Base-by-base conservation (phyloP, 2,888 invertebrate species). In the Trichopoda pennipes region DNA sequence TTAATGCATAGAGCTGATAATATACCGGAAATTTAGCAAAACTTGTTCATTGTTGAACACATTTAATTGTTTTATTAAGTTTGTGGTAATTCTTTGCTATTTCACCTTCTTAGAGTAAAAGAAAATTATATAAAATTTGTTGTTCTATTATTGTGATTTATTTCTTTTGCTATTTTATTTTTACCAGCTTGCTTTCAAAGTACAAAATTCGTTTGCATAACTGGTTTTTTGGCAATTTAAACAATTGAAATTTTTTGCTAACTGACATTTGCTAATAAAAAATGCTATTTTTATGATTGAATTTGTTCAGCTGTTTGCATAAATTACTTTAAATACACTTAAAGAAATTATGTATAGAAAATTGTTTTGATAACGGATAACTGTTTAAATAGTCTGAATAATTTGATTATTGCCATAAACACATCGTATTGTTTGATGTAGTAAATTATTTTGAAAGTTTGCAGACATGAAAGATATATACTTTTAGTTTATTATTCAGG, bases 161-260 rank as follows among this genome's bases (percentile, higher is more conserved):
- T 61, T 60, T 16, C 3, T 38, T 38, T 61, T 7, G 12, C 21
- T 42, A 17, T 42, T 72, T 23, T 17, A 14, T 49, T 66, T 23
- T 17, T 10, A 21, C 14, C 23, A 64, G 56, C 35, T 60, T 8
- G 21, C 8, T 19, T 58, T 21, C 23, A 19, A 73, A 61, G 42
- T 19, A 42, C 42, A 69, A 53, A 61, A 8, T 42, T 42, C 55
- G 55, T 76, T 78, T 72, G 70, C 72, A 78, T 70, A 72, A 78
- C 78, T 42, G 42, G 77, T 70, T 77, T 61, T 28, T 53, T 66
- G 38, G 72, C 51, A 64, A 66, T 72, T 72, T 49, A 6, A 56
- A 56, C 64, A 74, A 72, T 72, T 64, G 70, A 64, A 72, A 78
- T 73, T 63, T 53, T 14, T 73, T 23, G 49, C 32, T 53, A 47